These are phyloP conservation scores for Rhyacophila evoluta DNA, from an alignment of 2,888 invertebrate species.

Conservation along the genomic window DNA sequence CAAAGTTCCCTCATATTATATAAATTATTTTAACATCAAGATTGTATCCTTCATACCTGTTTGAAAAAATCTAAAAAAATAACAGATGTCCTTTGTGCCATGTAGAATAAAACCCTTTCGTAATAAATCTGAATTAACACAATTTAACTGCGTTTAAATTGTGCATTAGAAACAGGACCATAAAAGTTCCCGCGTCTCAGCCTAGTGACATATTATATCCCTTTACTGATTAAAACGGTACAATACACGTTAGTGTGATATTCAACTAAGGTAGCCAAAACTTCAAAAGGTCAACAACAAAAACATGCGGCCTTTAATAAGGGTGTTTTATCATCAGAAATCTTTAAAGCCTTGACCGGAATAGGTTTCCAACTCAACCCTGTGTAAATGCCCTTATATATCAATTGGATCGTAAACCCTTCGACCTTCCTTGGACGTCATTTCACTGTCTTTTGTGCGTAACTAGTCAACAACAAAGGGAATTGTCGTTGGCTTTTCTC, in stretches of 20 bases:
- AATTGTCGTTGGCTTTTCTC: background rate
- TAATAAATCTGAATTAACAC: constrained; percentile 21
- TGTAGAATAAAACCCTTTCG: background rate
- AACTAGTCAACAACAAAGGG: constrained; percentile 46
- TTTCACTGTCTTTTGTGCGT: constrained; percentile 53
- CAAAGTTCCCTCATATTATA: too few species aligned
- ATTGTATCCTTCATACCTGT: too few species aligned
- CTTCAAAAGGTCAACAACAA: constrained; percentile 31
- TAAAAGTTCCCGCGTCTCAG: background rate
- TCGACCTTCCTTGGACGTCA: constrained; percentile 54
- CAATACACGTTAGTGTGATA: constrained; percentile 15
- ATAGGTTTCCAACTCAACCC: constrained; percentile 31
- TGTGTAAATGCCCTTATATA: constrained; percentile 43
- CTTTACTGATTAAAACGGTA: background rate
- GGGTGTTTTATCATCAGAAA: constrained; percentile 35
- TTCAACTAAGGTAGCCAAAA: background rate
- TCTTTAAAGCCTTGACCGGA: constrained; percentile 35
- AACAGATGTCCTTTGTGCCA: background rate
- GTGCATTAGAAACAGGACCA: background rate
- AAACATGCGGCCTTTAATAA: constrained; percentile 29
- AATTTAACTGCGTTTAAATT: constrained; percentile 6
- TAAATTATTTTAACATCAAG: too few species aligned
- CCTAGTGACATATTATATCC: background rate
- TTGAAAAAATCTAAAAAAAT: background rate
- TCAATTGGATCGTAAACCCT: constrained; percentile 55